These are phyloP conservation scores for Drosophila saltans DNA, from an alignment of 1,140 invertebrate species.

Conservation along the genomic window DNA sequence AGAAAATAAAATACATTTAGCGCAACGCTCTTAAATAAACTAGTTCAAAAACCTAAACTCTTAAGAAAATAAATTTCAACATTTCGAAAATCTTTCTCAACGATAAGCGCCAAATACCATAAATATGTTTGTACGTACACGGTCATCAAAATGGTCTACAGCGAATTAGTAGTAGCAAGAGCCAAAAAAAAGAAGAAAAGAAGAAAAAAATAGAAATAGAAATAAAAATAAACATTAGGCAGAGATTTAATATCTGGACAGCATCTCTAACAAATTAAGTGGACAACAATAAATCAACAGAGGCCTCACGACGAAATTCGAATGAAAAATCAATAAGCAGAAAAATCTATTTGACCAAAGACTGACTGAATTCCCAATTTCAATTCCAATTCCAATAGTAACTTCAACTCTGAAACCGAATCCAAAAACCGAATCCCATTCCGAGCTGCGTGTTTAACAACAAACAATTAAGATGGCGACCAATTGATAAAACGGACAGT, in stretches of 20 bases:
- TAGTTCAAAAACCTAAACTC: conserved; percentile 41
- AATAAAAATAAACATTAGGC: conserved; percentile 27
- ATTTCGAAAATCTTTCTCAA: conserved; percentile 27
- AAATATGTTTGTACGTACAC: conserved; percentile 38
- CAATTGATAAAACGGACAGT: conserved; percentile 71
- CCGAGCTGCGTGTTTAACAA: conserved; percentile 76
- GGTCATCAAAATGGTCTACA: conserved; percentile 30
- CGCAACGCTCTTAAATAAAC: conserved; percentile 46
- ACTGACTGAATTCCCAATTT: conserved; percentile 38
- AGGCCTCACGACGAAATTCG: conserved; percentile 74
- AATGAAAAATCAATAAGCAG: conserved; percentile 80
- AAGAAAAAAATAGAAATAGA: neutral
- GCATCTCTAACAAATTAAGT: conserved; percentile 79
- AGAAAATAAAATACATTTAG: conserved; percentile 36
- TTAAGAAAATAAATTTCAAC: conserved; percentile 4
- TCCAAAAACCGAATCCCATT: conserved; percentile 31
- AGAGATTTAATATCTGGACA: conserved; percentile 62
- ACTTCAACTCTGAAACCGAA: conserved; percentile 31
- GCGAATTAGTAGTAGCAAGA: conserved; percentile 52
- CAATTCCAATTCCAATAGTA: conserved; percentile 37
- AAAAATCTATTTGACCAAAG: conserved; percentile 64
- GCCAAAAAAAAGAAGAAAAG: neutral
- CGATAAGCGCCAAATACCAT: conserved; percentile 43
- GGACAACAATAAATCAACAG: conserved; percentile 74
- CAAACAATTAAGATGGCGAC: conserved; percentile 82